These are phyloP conservation scores for Myripristis murdjan DNA, from an alignment of 2,797 vertebrate genomes.

Conservation along the genomic window DNA sequence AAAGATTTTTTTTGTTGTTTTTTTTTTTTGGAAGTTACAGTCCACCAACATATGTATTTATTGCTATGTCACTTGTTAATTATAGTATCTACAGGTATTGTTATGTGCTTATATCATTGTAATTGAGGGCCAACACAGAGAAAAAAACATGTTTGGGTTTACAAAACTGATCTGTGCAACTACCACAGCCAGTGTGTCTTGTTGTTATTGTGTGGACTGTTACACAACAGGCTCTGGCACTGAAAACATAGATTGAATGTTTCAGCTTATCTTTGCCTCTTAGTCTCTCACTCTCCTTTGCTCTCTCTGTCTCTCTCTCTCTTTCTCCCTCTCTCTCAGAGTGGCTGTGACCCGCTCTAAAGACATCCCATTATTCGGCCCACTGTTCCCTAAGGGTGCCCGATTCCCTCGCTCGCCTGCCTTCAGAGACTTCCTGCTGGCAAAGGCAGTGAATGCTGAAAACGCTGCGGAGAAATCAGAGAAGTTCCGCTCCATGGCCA, in stretches of 20 bases:
- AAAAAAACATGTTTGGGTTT: neutral
- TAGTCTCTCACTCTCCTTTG: too few relatives aligned
- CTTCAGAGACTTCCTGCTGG: constrained; percentile 92
- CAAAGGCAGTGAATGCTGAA: constrained; percentile 94
- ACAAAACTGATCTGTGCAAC: neutral
- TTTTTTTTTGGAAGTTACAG: too few relatives aligned
- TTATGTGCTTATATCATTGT: neutral
- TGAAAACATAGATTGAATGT: constrained; percentile 49
- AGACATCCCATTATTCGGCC: constrained; percentile 94
- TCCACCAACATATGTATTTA: neutral
- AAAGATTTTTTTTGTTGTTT: too few relatives aligned
- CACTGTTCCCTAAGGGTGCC: constrained; percentile 89
- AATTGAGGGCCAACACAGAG: constrained; percentile 1
- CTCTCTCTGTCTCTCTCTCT: constrained; percentile 38
- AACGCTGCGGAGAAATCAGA: constrained; percentile 92
- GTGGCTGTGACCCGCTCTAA: constrained; percentile 94
- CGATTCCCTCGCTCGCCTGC: constrained; percentile 86
- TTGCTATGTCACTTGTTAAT: neutral
- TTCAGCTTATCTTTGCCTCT: too few relatives aligned
- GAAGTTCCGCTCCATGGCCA: constrained; percentile 95
- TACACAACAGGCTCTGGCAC: constrained; percentile 13
- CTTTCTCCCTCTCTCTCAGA: constrained; percentile 71
- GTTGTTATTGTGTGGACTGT: constrained; percentile 28
- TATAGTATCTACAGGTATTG: neutral
- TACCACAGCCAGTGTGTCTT: neutral